Percentiles rank a stretch among this genome's conserved stretches.
These are phyloP conservation scores for Ptilodon capucinus DNA, from an alignment of 2,888 invertebrate genomes.

Conservation along the genomic window DNA sequence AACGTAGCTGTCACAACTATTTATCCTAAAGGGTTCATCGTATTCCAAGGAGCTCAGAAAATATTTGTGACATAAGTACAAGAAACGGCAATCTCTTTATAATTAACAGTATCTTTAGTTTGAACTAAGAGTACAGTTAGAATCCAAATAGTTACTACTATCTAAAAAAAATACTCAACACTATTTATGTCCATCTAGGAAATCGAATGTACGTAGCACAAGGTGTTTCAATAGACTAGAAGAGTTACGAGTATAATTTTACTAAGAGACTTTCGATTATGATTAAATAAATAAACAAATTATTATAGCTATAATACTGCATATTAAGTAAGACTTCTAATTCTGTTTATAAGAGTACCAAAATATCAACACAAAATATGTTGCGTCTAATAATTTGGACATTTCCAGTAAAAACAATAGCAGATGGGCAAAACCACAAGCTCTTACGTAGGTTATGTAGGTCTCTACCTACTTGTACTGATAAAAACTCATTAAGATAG, in stretches of 20 bases:
- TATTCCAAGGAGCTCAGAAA: not conserved
- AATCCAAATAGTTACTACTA: too few relatives aligned
- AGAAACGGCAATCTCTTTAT: not conserved
- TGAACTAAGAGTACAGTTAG: not conserved
- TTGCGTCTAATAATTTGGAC: constrained; percentile 8
- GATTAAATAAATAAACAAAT: too few relatives aligned
- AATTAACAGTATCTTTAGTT: not conserved
- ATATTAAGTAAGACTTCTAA: too few relatives aligned
- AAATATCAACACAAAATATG: not conserved
- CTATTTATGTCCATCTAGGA: too few relatives aligned
- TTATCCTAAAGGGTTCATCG: constrained; percentile 33
- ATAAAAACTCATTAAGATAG: constrained; percentile 67
- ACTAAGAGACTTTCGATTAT: too few relatives aligned
- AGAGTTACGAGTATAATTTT: too few relatives aligned
- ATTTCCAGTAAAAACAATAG: constrained; percentile 7
- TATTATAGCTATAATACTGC: too few relatives aligned
- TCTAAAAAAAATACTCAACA: too few relatives aligned
- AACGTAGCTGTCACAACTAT: constrained; percentile 62
- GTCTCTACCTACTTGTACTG: constrained; percentile 49
- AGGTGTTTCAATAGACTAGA: too few relatives aligned
- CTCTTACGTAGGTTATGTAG: constrained; percentile 50
- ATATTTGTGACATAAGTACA: not conserved
- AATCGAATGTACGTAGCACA: too few relatives aligned
- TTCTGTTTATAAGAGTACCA: too few relatives aligned
- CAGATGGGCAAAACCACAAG: constrained; percentile 46